Conservation (phyloP, 2,888 invertebrate genomes). For the Rhagium mordax region DNA sequence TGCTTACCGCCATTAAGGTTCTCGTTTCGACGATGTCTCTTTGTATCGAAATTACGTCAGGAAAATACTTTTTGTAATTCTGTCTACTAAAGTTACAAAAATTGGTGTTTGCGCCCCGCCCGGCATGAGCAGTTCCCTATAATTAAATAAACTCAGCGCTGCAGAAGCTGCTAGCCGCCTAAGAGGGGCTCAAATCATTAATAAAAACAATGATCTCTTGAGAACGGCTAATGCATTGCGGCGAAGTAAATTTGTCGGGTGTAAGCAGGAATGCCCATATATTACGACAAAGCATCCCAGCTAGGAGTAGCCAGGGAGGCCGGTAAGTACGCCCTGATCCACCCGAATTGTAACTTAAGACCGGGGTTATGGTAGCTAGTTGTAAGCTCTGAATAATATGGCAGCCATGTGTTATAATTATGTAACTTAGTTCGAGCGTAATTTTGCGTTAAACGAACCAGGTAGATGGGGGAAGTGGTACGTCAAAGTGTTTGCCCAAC, state of each 20-base stretch:
- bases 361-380: conserved; percentile 2
- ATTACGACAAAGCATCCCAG: background rate
- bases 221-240: background rate
- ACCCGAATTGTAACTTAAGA: conserved; percentile 9
- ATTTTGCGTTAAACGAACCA: background rate
- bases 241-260: background rate
- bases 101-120: too few species aligned
- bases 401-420: conserved; percentile 1
- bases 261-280: background rate
- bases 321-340: background rate
- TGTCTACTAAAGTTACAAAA: too few species aligned
- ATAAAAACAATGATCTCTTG: background rate
- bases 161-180: background rate
- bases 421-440: background rate
- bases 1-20: background rate
- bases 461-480: background rate
- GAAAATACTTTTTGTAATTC: too few species aligned
- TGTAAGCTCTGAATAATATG: conserved; percentile 4
- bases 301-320: background rate
- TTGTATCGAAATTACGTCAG: too few species aligned
- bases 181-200: background rate
- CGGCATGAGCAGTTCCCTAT: too few species aligned
- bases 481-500: background rate
- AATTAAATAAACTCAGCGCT: too few species aligned
- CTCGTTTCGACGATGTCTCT: too few species aligned